phyloP scores from a whole-genome alignment of 2,113 vertebrate genomes.

The Bufo gargarizans region DNA sequence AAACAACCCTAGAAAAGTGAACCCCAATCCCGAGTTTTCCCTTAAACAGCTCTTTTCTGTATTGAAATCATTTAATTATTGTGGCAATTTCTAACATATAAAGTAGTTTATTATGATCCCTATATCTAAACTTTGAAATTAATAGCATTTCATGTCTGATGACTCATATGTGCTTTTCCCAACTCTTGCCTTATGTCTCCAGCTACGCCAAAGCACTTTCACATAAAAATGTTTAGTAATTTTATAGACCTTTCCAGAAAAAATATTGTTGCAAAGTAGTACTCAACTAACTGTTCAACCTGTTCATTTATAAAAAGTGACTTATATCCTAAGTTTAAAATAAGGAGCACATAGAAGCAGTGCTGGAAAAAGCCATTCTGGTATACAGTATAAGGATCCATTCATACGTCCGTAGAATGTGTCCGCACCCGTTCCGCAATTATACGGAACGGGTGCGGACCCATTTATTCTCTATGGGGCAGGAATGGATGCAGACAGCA shows the following conservation, averaged over 20 bases:
- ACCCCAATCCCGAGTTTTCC: too few relatives aligned
- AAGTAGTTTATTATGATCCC: neutral
- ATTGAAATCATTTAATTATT: neutral
- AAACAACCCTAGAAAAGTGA: too few relatives aligned
- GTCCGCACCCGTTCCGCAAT: too few relatives aligned
- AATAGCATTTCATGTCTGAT: conserved; percentile 4
- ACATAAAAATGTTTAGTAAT: neutral
- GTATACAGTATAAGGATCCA: too few relatives aligned
- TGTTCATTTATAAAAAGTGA: conserved; percentile 4
- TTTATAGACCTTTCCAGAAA: neutral
- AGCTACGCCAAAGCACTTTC: neutral
- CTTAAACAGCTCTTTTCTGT: too few relatives aligned
- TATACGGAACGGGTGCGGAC: too few relatives aligned
- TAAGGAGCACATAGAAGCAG: neutral
- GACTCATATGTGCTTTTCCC: conserved; percentile 19
- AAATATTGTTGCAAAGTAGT: neutral
- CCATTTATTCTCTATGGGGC: too few relatives aligned
- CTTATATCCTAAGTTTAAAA: neutral
- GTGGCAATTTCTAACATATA: conserved; percentile 10
- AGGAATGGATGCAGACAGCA: too few relatives aligned
- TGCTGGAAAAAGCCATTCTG: too few relatives aligned
- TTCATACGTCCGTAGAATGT: too few relatives aligned
- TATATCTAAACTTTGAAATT: neutral
- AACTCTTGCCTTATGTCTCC: too few relatives aligned
- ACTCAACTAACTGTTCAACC: neutral